These are phyloP conservation scores for Eupithecia pulchellata DNA, from an alignment of 2,888 invertebrate genomes.

Conservation along the genomic window DNA sequence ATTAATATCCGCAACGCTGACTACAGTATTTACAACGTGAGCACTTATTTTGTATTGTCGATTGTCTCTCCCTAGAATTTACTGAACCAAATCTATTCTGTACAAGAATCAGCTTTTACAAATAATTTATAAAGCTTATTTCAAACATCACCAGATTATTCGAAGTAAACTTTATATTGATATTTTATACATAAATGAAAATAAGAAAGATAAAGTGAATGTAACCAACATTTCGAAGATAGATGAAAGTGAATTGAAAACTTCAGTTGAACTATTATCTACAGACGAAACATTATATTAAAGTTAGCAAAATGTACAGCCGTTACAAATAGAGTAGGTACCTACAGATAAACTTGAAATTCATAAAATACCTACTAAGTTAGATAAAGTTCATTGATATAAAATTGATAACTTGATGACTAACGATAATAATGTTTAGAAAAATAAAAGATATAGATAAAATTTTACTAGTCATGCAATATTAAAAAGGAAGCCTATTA, in stretches of 20 bases:
- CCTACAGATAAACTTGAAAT: constrained; percentile 26
- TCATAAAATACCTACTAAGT: constrained; percentile 10
- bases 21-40: constrained; percentile 74
- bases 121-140: neutral
- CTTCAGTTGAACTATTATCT: constrained; percentile 59
- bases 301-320: constrained; percentile 60
- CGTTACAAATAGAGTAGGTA: constrained; percentile 44
- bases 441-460: neutral
- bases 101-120: constrained; percentile 48
- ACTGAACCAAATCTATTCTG: constrained; percentile 53
- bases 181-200: neutral
- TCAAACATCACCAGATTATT: neutral
- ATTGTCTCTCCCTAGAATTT: constrained; percentile 63
- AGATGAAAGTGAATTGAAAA: constrained; percentile 39
- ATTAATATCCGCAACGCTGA: constrained; percentile 57
- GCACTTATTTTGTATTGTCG: constrained; percentile 78
- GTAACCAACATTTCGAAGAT: constrained; percentile 30
- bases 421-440: constrained; percentile 5
- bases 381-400: constrained; percentile 16
- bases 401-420: constrained; percentile 7
- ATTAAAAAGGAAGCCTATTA: constrained; percentile 4
- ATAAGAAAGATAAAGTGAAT: neutral
- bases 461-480: constrained; percentile 21
- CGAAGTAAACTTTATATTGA: neutral
- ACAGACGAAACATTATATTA: constrained; percentile 54